Evolutionary conservation across 1,140 invertebrate species (phyloP), one percentile per base, ranked within the genome.

Genomic region (Ceratina japonica): DNA sequence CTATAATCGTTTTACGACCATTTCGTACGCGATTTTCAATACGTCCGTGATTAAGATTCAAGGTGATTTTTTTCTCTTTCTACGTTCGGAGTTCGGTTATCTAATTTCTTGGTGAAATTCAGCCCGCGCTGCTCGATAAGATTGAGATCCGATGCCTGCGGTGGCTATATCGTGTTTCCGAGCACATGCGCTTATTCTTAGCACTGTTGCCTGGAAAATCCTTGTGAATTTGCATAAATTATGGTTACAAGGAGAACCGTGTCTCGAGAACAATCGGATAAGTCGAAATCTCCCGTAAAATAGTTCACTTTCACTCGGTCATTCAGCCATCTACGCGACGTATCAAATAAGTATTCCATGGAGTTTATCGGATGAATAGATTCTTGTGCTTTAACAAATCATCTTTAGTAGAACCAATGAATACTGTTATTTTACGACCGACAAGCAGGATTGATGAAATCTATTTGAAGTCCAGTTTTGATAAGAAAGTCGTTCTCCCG

Each of bases 41-140:
- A 44, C 37, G n/a, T 2, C 20, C 65, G 16, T 18, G 22, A 27
- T 69, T 27, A 18, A 27, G 3, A 15, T 18, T 52, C 49, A 54
- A 65, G 64, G 64, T 22, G 16, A 52, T 51, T 66, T 51, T 66
- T 49, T 22, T 51, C 7, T 8, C 18, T 13, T 0, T 31, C 12
- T 22, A 13, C 2, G 31, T 18, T 3, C 1, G 22, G 54, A 37
- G 52, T 71, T 70, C 7, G 52, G 27, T 70, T 71, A 24, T 71
- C 69, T 58, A 71, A 71, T 71, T 71, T 71, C 69, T 20, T 18
- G n/a, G 31, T 71, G 52, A 69, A 69, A 69, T 69, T 69, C 66
- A 69, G 52, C 66, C 52, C 20, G 27, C 27, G 64, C 15, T 20
- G 64, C 64, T 69, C 66, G 66, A 69, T 68, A 51, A 68, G 49